Evolutionary conservation across 2,888 invertebrate species (phyloP), one percentile per base, ranked within the genome.

Genomic region (Hydraecia micacea): DNA sequence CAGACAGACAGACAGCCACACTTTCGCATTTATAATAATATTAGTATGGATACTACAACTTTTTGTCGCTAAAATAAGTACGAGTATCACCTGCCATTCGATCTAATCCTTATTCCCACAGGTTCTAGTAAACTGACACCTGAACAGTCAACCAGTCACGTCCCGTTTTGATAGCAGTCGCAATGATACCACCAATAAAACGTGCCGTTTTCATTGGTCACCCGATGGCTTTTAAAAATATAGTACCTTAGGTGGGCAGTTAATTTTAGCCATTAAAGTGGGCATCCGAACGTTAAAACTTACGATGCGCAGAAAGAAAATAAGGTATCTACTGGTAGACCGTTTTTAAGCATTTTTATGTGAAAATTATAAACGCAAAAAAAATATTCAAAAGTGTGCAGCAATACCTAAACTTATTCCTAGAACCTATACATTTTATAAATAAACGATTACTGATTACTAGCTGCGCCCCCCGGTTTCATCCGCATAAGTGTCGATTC

Each of bases 201-300:
- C 89, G 88, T 86, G 66, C 84, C 68, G 28, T 39, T 86, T 87
- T 86, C 84, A 88, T 79, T 75, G 79, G 79, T 86, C 88, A 82
- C 75, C 72, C 78, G 87, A 75, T 80, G 55, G 74, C 75, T 60
- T 77, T 88, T 63, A 77, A 80, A 81, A 79, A 81, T 63, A 55
- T 67, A 82, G 60, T 60, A 28, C 63, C 55, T n/a, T 39, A 62
- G 52, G 58, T 63, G 36, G 6, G 36, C 42, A 58, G 42, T 73
- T 73, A 73, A 81, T 75, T 73, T 79, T 13, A 28, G 21, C 58
- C 52, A 58, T 83, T 52, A 70, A 83, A 71, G 15, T 46, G 49
- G 15, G 11, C 52, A 36, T 65, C 21, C 7, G 28, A 52, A 28
- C 15, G 13, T 78, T 66, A 58, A 66, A 70, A 70, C 13, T 42